Conservation (phyloP, 1,140 invertebrate genomes). For the Globodera rostochiensis region DNA sequence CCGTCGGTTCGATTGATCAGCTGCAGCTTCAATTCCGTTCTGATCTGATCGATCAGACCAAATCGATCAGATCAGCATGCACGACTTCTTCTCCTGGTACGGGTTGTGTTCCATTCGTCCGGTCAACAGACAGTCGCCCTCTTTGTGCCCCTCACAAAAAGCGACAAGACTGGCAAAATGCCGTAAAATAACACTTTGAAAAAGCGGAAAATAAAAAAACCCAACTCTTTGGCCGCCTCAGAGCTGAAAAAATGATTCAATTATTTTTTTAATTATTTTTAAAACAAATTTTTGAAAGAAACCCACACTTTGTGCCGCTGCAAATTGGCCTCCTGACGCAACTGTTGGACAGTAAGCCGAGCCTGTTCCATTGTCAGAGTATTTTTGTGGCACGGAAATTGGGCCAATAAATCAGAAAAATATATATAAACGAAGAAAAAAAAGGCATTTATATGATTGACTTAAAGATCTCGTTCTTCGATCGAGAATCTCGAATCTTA, state of each 20-base stretch:
- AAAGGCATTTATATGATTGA: too few species aligned
- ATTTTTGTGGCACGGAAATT: too few species aligned
- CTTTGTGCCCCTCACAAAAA: conserved; percentile 25
- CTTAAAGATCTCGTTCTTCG: too few species aligned
- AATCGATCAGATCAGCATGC: conserved; percentile 12
- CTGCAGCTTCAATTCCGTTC: not conserved
- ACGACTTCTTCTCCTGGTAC: conserved; percentile 30
- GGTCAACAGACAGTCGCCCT: conserved; percentile 27
- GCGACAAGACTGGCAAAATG: conserved; percentile 12
- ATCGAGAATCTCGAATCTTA: too few species aligned
- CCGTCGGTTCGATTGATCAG: not conserved
- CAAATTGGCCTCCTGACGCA: conserved; percentile 28
- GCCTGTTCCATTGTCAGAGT: conserved; percentile 17
- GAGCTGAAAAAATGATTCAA: conserved; percentile 5
- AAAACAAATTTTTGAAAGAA: not conserved
- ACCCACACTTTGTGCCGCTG: conserved; percentile 22
- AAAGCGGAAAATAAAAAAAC: not conserved
- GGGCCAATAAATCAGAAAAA: too few species aligned
- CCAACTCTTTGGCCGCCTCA: conserved; percentile 20
- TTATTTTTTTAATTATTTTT: too few species aligned
- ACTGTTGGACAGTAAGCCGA: conserved; percentile 15
- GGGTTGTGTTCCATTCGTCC: conserved; percentile 27
- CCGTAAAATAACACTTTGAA: not conserved
- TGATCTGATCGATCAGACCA: too few species aligned
- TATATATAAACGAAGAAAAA: too few species aligned